Base-by-base conservation (phyloP, 2,888 invertebrate species). In the Pherbina coryleti region DNA sequence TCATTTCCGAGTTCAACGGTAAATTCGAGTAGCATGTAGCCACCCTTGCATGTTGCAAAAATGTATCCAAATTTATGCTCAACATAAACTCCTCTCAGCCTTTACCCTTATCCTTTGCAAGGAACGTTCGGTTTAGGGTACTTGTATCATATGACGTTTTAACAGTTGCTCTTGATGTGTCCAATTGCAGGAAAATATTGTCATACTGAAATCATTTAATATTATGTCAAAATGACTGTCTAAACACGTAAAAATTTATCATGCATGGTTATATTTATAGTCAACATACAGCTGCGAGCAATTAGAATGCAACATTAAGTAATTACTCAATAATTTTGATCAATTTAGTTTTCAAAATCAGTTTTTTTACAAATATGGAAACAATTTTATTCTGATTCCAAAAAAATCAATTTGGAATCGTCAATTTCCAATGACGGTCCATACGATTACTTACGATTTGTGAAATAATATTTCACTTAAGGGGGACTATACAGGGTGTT, bases 11-110 rank as follows among this genome's bases (percentile, higher is more conserved):
- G 44, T 44, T 2, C 55, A 3, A 82, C 17, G 0, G 79, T 73
- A 69, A 80, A 81, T 11, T n/a, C n/a, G n/a, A n/a, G n/a, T n/a
- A 81, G 31, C 1, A 81, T 80, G 78, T 80, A 82, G 1, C 80
- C 75, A 72, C 78, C 78, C 34, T 81, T 81, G 44, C 80, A 79
- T 0, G 79, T 74, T 1, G 37, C 67, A 69, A 79, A 44, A 75
- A 81, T 0, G 78, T 70, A 28, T 70, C 76, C 19, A 81, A 51
- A 77, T 81, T 79, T 1, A 81, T 79, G 28, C 66, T 44, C 8
- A 37, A 8, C 79, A 75, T 81, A 77, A 19, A 82, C n/a, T 70
- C 80, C 80, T 69, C 9, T 72, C 78, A 14, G 81, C 81, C 55
- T 60, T 73, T 3, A 76, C n/a, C 19, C 73, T 75, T 34, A 69